Conservation (phyloP, 2,888 invertebrate genomes). For the Heterodera filipjevi region DNA sequence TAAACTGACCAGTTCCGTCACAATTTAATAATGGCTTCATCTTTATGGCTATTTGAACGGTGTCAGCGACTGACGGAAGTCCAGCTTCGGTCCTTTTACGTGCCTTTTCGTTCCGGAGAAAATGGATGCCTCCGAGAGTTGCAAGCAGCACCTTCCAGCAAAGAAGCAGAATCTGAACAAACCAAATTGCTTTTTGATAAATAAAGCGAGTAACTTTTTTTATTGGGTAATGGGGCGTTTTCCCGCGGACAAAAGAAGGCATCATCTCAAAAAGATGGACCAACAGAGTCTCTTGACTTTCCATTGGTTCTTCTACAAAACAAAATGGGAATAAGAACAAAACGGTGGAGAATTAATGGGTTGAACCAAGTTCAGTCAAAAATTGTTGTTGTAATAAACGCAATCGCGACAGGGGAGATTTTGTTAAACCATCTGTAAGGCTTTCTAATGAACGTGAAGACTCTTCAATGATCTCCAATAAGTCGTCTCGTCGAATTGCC, state of each 20-base stretch:
- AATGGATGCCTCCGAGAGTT: slow-evolving; percentile 80
- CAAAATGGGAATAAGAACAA: background rate
- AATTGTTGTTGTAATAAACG: slow-evolving; percentile 39
- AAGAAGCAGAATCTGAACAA: slow-evolving; percentile 76
- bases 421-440: background rate
- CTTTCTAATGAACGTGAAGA: background rate
- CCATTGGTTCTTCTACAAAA: slow-evolving; percentile 56
- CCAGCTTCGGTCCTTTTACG: slow-evolving; percentile 44
- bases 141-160: slow-evolving; percentile 93
- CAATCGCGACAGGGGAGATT: slow-evolving; percentile 35
- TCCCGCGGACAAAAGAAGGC: slow-evolving; percentile 90
- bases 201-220: slow-evolving; percentile 74
- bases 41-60: slow-evolving; percentile 85
- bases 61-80: slow-evolving; percentile 84
- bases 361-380: slow-evolving; percentile 44
- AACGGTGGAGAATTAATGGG: background rate
- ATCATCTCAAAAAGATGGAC: slow-evolving; percentile 91
- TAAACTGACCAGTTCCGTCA: slow-evolving; percentile 9
- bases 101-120: slow-evolving; percentile 73
- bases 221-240: slow-evolving; percentile 95
- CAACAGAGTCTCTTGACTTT: slow-evolving; percentile 50
- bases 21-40: slow-evolving; percentile 73
- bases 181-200: background rate
- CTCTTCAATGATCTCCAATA: slow-evolving; percentile 66
- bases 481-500: slow-evolving; percentile 17